Conservation (phyloP, 2,888 invertebrate genomes). For the Oscheius sp. region DNA sequence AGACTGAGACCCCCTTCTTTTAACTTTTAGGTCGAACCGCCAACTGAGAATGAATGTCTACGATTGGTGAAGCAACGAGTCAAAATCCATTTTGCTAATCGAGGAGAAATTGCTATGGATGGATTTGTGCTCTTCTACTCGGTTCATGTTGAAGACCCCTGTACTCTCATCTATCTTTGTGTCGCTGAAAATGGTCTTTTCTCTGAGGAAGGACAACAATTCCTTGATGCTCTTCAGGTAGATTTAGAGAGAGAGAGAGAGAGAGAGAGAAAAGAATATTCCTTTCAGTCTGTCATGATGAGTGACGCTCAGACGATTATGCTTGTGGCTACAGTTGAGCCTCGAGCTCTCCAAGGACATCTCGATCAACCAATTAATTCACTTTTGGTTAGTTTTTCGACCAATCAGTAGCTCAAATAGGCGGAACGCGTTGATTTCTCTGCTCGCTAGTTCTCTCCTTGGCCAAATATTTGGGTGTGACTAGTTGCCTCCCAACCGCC, state of each 20-base stretch:
- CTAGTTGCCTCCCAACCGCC: too few species aligned
- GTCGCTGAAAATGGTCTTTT: slow-evolving; percentile 34
- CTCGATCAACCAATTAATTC: slow-evolving; percentile 22
- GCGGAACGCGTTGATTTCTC: too few species aligned
- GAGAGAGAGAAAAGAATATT: too few species aligned
- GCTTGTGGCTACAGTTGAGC: slow-evolving; percentile 21
- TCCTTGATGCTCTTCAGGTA: slow-evolving; percentile 29
- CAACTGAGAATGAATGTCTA: slow-evolving; percentile 39
- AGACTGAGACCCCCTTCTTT: neutral
- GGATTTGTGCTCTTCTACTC: slow-evolving; percentile 38
- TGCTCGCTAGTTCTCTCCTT: neutral
- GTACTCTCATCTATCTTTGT: slow-evolving; percentile 43
- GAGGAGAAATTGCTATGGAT: slow-evolving; percentile 44
- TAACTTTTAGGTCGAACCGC: slow-evolving; percentile 17
- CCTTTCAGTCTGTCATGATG: slow-evolving; percentile 14
- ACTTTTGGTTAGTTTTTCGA: slow-evolving; percentile 12
- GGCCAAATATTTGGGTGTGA: too few species aligned
- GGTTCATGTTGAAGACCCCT: slow-evolving; percentile 40
- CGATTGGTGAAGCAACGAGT: slow-evolving; percentile 36
- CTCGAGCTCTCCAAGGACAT: slow-evolving; percentile 28
- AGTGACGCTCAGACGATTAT: slow-evolving; percentile 31
- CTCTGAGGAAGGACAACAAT: slow-evolving; percentile 30
- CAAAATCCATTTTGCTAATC: slow-evolving; percentile 44
- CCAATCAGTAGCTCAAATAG: neutral
- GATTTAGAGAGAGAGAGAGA: neutral